phyloP scores from a whole-genome alignment of 2,113 vertebrate genomes.

The Prionailurus viverrinus region DNA sequence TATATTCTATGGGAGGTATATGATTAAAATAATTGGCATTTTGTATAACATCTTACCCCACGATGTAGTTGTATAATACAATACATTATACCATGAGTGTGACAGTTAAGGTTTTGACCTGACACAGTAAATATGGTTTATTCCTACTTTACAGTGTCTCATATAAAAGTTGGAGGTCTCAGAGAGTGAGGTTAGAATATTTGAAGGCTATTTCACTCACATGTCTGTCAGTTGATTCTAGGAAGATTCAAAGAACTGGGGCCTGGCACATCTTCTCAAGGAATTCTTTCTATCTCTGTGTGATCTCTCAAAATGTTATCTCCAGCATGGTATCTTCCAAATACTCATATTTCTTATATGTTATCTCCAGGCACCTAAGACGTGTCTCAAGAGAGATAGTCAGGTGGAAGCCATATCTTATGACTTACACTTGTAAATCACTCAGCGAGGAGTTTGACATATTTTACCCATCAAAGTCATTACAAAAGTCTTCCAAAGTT shows the following conservation, averaged over 20 bases:
- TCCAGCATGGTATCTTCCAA: background rate
- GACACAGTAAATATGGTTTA: background rate
- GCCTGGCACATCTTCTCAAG: background rate
- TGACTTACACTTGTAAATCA: background rate
- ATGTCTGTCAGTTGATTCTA: background rate
- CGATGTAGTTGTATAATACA: background rate
- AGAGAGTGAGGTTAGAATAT: background rate
- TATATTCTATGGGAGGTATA: background rate
- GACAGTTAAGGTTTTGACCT: background rate
- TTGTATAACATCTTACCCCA: background rate
- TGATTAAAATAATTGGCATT: background rate
- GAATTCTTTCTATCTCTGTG: background rate
- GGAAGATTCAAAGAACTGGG: background rate
- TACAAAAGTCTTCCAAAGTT: background rate
- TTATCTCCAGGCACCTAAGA: background rate
- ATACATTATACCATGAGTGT: background rate
- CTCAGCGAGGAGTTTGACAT: background rate
- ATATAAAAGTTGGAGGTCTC: background rate
- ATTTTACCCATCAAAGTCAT: background rate
- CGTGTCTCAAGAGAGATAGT: background rate
- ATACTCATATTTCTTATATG: background rate
- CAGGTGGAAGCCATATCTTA: background rate
- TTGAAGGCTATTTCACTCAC: background rate
- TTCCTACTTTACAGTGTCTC: background rate
- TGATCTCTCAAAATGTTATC: background rate